Evolutionary conservation across 2,113 vertebrate species (phyloP), one percentile per base, ranked within the genome.

Genomic region (Microtus pennsylvanicus): DNA sequence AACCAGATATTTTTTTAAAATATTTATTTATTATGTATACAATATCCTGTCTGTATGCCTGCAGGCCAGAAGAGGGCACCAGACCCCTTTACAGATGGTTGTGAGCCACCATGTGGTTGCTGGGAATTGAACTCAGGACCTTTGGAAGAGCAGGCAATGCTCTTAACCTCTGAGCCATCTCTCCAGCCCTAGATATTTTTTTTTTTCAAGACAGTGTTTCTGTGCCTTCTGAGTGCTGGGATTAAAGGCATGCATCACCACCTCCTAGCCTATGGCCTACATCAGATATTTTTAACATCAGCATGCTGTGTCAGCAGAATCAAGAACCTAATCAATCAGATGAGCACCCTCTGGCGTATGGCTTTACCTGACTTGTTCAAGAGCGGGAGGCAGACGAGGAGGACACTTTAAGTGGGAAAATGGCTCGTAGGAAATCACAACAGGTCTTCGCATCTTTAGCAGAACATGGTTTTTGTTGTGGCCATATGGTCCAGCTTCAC

Each of bases 381-480:
- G 93, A 65, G 98, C 97, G 11, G 98, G 97, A 55, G 98, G 98
- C 69, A 98, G 97, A 75, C 95, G 87, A 81, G 98, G 93, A 70
- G 98, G 92, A 12, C 91, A 77, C 55, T 97, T 98, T 0, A 96
- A 96, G 22, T 96, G 96, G 90, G 88, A 96, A 50, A 58, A 96
- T 0, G 38, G 97, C 69, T 99, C 98, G 14, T 98, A 69, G 0
- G 35, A 0, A 22, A 98, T 96, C 0, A 75, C 58, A 1, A 99
- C 63, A 97, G 99, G 98, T 6, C 99, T 99, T 98, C 99, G 98
- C 93, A 99, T 98, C 98, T 99, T 99, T 24, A 99, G 87, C 76
- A 99, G 95, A 67, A 99, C 97, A 13, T 99, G 99, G 95, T 99
- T 99, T 38, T 99, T 98, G 91, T 99, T 99, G 0, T 99, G 99